Percentiles rank a stretch among this genome's conserved stretches.
phyloP scores from a whole-genome alignment of 2,113 vertebrate species.

The Syngnathus floridae region DNA sequence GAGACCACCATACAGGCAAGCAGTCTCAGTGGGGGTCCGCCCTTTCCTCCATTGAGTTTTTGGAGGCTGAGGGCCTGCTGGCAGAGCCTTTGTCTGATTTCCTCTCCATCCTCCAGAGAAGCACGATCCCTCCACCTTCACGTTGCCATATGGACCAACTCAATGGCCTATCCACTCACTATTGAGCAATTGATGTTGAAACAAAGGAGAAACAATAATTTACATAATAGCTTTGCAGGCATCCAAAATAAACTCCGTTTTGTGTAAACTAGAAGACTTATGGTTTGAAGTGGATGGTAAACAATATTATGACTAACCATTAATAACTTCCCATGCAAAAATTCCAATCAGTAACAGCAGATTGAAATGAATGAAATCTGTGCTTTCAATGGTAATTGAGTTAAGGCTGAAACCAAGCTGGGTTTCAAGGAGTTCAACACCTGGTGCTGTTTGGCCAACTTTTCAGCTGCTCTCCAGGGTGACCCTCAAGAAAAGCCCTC shows the following conservation, averaged over 20 bases:
- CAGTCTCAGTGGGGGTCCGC: slow-evolving; percentile 51
- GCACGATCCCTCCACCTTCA: slow-evolving; percentile 42
- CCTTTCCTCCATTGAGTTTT: slow-evolving; percentile 51
- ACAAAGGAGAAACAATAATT: slow-evolving; percentile 36
- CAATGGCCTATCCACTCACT: slow-evolving; percentile 47
- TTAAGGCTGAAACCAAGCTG: slow-evolving; percentile 36
- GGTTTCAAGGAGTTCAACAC: slow-evolving; percentile 34
- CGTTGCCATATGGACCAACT: slow-evolving; percentile 59
- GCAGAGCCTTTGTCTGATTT: slow-evolving; percentile 59
- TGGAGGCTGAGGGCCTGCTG: slow-evolving; percentile 49
- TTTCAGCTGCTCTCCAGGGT: slow-evolving; percentile 45
- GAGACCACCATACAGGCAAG: slow-evolving; percentile 52
- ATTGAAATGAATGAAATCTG: slow-evolving; percentile 34
- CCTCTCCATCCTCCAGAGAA: slow-evolving; percentile 49
- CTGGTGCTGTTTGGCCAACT: slow-evolving; percentile 30
- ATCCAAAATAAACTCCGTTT: not conserved
- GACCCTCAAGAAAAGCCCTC: slow-evolving; percentile 21
- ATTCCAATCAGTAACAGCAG: not conserved
- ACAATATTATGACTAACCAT: not conserved
- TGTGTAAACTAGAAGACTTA: not conserved
- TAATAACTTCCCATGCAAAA: not conserved
- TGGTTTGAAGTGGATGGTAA: not conserved
- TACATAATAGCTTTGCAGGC: not conserved
- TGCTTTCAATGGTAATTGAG: slow-evolving; percentile 19
- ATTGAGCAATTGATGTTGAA: slow-evolving; percentile 43